Conservation (phyloP, 2,113 vertebrate species). For the Pitta sordida region DNA sequence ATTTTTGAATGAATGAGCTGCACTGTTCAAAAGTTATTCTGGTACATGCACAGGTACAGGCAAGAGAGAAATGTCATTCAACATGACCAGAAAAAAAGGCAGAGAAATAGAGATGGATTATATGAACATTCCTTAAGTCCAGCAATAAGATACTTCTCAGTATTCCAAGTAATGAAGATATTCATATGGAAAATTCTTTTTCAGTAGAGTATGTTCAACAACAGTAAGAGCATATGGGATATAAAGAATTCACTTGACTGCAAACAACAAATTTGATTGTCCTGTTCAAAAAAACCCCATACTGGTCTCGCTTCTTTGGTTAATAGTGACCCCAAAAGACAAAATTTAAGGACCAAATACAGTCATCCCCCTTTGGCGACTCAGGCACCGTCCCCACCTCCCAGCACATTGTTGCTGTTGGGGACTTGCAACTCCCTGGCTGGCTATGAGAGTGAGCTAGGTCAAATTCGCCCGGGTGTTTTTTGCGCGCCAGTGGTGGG, state of each 20-base stretch:
- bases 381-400: no score
- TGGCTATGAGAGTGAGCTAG: no score
- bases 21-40: neutral
- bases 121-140: neutral
- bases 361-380: no score
- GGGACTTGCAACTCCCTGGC: no score
- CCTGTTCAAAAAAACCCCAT: neutral
- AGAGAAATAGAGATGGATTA: neutral
- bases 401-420: no score
- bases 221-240: neutral
- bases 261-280: neutral
- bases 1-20: constrained; percentile 1
- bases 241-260: neutral
- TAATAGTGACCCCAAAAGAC: neutral
- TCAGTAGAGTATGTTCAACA: neutral
- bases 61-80: neutral
- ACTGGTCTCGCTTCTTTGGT: neutral
- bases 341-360: neutral
- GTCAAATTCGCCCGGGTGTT: no score
- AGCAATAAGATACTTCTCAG: neutral
- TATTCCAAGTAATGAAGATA: neutral
- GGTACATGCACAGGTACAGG: neutral
- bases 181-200: neutral
- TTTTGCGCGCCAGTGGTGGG: no score
- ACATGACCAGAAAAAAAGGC: neutral